These are phyloP conservation scores for Epinotia ramella DNA, from an alignment of 2,888 invertebrate species.

Conservation along the genomic window DNA sequence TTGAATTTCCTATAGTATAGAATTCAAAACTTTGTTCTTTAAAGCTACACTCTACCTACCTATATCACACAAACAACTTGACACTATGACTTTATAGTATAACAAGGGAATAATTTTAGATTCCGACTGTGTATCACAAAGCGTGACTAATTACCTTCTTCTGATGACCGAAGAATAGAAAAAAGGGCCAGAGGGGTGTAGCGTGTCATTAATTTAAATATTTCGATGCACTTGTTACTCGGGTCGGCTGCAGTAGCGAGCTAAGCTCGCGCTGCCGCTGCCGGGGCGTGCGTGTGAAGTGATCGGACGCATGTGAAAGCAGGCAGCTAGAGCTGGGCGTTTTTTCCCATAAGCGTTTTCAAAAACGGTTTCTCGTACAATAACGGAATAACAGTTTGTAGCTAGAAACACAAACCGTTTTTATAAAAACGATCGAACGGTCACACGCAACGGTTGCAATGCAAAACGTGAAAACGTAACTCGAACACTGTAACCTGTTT, in stretches of 20 bases:
- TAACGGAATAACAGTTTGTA: too few relatives aligned
- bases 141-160: constrained; percentile 39
- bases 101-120: constrained; percentile 1
- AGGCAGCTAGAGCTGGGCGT: too few relatives aligned
- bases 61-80: neutral
- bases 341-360: too few relatives aligned
- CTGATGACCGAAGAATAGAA: constrained; percentile 40
- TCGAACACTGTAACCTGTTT: too few relatives aligned
- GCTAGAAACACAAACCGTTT: too few relatives aligned
- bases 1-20: too few relatives aligned
- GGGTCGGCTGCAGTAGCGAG: constrained; percentile 41
- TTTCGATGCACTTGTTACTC: constrained; percentile 69
- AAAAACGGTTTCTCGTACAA: too few relatives aligned
- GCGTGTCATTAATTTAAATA: constrained; percentile 61
- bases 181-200: constrained; percentile 43
- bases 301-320: constrained; percentile 61
- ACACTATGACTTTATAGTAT: neutral
- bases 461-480: too few relatives aligned
- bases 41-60: too few relatives aligned
- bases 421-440: too few relatives aligned
- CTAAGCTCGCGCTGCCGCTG: constrained; percentile 45
- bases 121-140: constrained; percentile 21
- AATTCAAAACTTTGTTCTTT: neutral
- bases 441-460: too few relatives aligned
- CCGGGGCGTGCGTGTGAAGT: constrained; percentile 54